Evolutionary conservation across 2,113 vertebrate genomes (phyloP).

Genomic region (Scomber japonicus): DNA sequence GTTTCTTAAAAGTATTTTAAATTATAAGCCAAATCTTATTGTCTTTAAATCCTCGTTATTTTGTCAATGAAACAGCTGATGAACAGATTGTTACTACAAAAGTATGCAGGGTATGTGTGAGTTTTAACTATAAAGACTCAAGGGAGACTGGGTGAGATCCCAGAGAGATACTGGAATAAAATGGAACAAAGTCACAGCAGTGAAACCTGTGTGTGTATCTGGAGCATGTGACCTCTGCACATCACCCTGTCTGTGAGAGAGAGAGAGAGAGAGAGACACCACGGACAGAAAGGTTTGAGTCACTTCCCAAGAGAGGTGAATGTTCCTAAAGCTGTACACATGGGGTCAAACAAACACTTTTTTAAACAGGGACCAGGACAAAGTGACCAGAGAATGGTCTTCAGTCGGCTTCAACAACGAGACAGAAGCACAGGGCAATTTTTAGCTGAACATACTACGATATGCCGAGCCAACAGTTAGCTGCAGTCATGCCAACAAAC

Average conservation of each 20-base stretch:
- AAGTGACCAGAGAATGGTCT: neutral
- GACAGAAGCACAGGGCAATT: neutral
- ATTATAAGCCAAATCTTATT: too few relatives aligned
- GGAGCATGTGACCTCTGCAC: conserved; percentile 64
- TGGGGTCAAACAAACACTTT: conserved; percentile 11
- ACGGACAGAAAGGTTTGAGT: conserved; percentile 41
- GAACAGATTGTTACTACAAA: neutral
- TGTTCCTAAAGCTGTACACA: conserved; percentile 44
- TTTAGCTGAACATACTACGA: conserved; percentile 5
- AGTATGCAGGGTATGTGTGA: neutral
- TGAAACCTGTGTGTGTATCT: conserved; percentile 50
- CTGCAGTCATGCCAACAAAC: conserved; percentile 25
- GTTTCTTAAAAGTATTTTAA: neutral
- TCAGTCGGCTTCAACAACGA: neutral
- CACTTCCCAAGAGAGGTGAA: conserved; percentile 46
- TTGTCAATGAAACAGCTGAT: neutral
- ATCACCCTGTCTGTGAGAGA: conserved; percentile 27
- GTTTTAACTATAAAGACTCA: conserved; percentile 14
- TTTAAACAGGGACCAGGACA: neutral
- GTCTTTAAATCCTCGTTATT: neutral
- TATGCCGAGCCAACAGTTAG: neutral
- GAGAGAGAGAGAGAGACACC: neutral
- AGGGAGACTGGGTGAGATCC: neutral
- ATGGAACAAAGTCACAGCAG: conserved; percentile 50
- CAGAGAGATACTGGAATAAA: conserved; percentile 5